Base-by-base conservation (phyloP, 2,888 invertebrate genomes). In the Melanostoma scalare region DNA sequence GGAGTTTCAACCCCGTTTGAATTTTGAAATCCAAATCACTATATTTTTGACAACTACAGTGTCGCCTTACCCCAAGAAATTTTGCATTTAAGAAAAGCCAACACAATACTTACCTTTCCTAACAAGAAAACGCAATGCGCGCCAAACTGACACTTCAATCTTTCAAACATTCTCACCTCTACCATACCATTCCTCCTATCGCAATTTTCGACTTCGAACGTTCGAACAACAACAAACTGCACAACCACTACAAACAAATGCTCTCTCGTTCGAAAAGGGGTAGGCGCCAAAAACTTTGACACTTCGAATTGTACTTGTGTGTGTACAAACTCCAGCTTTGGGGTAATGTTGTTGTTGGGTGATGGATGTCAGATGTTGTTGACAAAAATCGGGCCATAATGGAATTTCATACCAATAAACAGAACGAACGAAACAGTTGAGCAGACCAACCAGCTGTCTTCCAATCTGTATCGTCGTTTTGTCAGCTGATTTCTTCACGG, bases 251-350 rank as follows among this genome's bases (percentile, higher is more conserved):
- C 75, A 31, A 0, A 6, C 3, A 6, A 3, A 10, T 3, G 1
- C 1, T 8, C 30, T 8, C 42, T 44, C 56, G 40, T 20, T 20
- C 20, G 65, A 69, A 63, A 38, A 36, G 68, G 73, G 72, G 67
- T n/a, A 31, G 58, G 40, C 82, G 78, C 73, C 78, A 77, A 82
- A 78, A 78, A 63, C 30, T 63, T 63, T 78, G 78, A 82, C 82
- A 65, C 40, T 78, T 82, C 78, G 78, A 82, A 81, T 31, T n/a
- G 2, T 8, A 40, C 33, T n/a, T 5, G 2, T 65, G 78, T 65
- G 46, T 77, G 58, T 1, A 42, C 4, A 44, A 44, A 60, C 42
- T n/a, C n/a, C n/a, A n/a, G n/a, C n/a, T n/a, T n/a, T n/a, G n/a
- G n/a, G n/a, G n/a, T n/a, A n/a, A n/a, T n/a, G n/a, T n/a, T n/a